Evolutionary conservation across 2,797 vertebrate species (phyloP).

Genomic region (Erithacus rubecula): DNA sequence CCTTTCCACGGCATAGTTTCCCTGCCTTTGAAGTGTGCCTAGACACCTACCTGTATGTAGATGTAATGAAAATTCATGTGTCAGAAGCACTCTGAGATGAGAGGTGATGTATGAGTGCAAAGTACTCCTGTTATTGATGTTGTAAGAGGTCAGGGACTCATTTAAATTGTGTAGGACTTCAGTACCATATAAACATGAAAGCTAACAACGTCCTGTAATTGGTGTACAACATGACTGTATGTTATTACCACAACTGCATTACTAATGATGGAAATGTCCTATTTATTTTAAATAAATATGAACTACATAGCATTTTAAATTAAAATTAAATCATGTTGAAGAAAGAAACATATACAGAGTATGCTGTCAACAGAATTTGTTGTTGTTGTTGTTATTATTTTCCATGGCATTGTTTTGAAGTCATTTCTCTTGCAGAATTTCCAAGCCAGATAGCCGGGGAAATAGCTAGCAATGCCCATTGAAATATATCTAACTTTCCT

Average conservation of each 20-base stretch:
- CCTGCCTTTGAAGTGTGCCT: conserved; percentile 42
- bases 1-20: not conserved
- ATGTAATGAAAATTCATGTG: not conserved
- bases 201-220: not conserved
- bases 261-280: not conserved
- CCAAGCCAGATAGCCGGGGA: not conserved
- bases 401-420: not conserved
- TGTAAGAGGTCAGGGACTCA: not conserved
- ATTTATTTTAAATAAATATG: not conserved
- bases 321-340: not conserved
- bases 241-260: not conserved
- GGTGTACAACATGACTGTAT: not conserved
- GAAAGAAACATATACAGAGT: not conserved
- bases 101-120: conserved; percentile 11
- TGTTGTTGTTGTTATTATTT: not conserved
- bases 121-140: not conserved
- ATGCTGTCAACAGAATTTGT: not conserved
- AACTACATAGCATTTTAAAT: not conserved
- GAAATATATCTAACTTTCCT: not conserved
- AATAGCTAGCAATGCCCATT: not conserved
- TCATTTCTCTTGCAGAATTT: not conserved
- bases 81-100: not conserved
- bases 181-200: not conserved
- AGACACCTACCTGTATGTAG: not conserved
- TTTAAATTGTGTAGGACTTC: not conserved